Evolutionary conservation across 2,888 invertebrate species (phyloP).

Genomic region (Cataglyphis livida): DNA sequence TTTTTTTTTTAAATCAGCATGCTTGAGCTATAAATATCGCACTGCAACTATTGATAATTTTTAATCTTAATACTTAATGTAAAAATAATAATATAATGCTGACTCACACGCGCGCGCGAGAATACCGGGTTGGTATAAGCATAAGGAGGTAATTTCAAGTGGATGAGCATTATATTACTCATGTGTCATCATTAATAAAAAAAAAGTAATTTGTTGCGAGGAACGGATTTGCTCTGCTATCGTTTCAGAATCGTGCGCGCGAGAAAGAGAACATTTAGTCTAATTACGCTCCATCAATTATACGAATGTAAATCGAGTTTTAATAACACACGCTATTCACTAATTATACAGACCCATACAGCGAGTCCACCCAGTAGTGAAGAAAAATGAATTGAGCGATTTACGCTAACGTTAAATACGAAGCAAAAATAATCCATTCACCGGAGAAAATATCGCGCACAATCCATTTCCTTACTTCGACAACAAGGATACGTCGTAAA

Average conservation of each 20-base stretch:
- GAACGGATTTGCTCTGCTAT: conserved; percentile 18
- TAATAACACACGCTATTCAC: conserved; percentile 56
- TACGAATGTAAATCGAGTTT: conserved; percentile 64
- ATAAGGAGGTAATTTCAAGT: not conserved
- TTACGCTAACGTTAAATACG: not conserved
- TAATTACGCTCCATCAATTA: conserved; percentile 62
- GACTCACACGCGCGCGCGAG: not conserved
- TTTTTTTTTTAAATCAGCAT: not conserved
- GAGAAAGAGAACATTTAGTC: conserved; percentile 21
- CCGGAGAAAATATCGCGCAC: conserved; percentile 22
- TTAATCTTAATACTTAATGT: not conserved
- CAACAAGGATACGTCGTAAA: not conserved
- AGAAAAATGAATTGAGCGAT: conserved; percentile 25
- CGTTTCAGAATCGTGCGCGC: not conserved
- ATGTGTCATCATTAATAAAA: conserved; percentile 27
- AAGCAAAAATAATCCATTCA: not conserved
- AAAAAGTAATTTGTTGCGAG: conserved; percentile 21
- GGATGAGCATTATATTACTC: conserved; percentile 5
- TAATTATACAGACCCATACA: conserved; percentile 58
- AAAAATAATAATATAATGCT: conserved; percentile 36
- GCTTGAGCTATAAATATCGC: conserved; percentile 9
- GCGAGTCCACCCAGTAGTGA: conserved; percentile 41
- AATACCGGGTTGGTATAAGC: not conserved
- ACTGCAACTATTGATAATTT: not conserved
- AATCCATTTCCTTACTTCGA: not conserved